phyloP scores from a whole-genome alignment of 2,888 invertebrate species.

The Clusia tigrina region DNA sequence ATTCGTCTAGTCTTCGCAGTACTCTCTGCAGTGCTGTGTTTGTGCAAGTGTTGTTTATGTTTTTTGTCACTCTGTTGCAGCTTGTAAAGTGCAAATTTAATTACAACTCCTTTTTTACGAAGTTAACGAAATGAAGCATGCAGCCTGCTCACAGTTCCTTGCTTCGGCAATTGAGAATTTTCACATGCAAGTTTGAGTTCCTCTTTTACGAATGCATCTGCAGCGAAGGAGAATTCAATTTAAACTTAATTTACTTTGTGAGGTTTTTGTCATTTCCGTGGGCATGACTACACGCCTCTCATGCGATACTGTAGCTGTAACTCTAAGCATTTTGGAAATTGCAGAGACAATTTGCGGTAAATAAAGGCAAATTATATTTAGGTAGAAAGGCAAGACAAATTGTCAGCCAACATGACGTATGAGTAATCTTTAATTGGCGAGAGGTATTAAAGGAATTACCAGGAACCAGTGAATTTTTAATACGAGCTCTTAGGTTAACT shows the following conservation, averaged over 20 bases:
- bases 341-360: too few relatives aligned
- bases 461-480: too few relatives aligned
- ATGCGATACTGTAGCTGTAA: too few relatives aligned
- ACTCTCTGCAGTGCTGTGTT: background rate
- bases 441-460: too few relatives aligned
- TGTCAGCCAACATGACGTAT: too few relatives aligned
- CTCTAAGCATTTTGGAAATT: too few relatives aligned
- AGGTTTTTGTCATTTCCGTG: too few relatives aligned
- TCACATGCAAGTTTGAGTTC: background rate
- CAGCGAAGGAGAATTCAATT: background rate
- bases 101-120: background rate
- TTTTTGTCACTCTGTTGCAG: background rate
- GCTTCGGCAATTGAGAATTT: background rate
- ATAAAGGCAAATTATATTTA: too few relatives aligned
- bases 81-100: constrained; percentile 5
- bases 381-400: too few relatives aligned
- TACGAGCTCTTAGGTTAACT: too few relatives aligned
- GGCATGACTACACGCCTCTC: too few relatives aligned
- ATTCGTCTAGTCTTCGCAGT: background rate
- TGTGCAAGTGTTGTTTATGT: background rate
- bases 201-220: background rate
- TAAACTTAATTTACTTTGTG: background rate
- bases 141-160: background rate
- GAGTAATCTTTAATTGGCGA: too few relatives aligned
- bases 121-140: background rate